Conservation (phyloP, 2,888 invertebrate species). For the Melinaea marsaeus region DNA sequence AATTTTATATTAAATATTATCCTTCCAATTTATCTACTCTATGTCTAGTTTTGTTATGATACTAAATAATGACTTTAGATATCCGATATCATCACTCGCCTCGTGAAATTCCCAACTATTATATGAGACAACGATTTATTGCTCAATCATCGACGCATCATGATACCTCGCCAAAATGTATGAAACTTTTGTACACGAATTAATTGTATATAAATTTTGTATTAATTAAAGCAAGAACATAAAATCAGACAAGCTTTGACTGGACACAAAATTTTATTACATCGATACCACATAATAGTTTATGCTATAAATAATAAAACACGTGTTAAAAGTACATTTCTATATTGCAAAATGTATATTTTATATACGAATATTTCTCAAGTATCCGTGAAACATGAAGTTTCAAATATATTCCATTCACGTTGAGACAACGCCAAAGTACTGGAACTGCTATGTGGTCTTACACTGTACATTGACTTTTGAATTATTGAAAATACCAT, state of each 20-base stretch:
- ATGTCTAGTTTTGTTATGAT: slow-evolving; percentile 49
- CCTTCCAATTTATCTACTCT: slow-evolving; percentile 10
- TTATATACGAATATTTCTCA: slow-evolving; percentile 1
- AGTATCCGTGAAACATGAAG: slow-evolving; percentile 34
- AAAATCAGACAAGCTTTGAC: no score
- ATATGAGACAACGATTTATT: slow-evolving; percentile 29
- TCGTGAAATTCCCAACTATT: slow-evolving; percentile 28
- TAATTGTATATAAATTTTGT: not conserved
- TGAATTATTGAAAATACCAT: slow-evolving; percentile 14
- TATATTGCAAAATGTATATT: not conserved
- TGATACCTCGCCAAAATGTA: not conserved
- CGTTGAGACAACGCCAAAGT: slow-evolving; percentile 48
- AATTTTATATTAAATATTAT: not conserved
- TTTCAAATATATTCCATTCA: slow-evolving; percentile 44
- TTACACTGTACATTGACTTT: slow-evolving; percentile 32
- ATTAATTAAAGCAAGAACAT: not conserved
- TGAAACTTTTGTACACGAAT: not conserved
- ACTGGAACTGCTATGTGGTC: slow-evolving; percentile 35
- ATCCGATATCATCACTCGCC: slow-evolving; percentile 25
- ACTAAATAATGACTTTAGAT: slow-evolving; percentile 48
- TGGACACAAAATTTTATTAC: no score
- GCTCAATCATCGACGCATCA: slow-evolving; percentile 16
- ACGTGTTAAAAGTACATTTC: not conserved
- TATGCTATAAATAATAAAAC: no score
- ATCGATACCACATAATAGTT: not conserved